Percentiles rank a stretch among this genome's conserved stretches.
phyloP scores from a whole-genome alignment of 2,797 vertebrate genomes.

The Rhinichthys osculus region DNA sequence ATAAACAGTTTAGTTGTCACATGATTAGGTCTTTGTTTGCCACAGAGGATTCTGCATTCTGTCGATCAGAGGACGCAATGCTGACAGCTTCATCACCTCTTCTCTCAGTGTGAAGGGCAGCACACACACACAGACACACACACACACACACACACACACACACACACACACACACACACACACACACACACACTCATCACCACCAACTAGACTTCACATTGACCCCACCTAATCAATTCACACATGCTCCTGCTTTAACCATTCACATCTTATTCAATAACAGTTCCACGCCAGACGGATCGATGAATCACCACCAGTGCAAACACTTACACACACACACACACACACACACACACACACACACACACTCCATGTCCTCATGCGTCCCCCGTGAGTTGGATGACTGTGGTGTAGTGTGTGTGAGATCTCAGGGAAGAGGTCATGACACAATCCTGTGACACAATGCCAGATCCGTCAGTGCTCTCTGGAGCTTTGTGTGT shows the following conservation, averaged over 20 bases:
- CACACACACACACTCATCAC: not conserved
- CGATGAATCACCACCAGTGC: slow-evolving; percentile 44
- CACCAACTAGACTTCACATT: not conserved
- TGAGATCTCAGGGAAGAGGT: not conserved
- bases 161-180: not conserved
- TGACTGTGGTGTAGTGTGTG: slow-evolving; percentile 3
- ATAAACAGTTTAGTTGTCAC: not conserved
- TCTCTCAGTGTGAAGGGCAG: slow-evolving; percentile 16
- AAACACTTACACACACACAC: slow-evolving; percentile 15
- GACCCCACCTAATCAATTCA: slow-evolving; percentile 26
- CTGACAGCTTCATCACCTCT: slow-evolving; percentile 53
- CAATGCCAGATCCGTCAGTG: slow-evolving; percentile 36
- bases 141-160: not conserved
- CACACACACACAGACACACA: not conserved
- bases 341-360: slow-evolving; percentile 20
- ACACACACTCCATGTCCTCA: slow-evolving; percentile 28
- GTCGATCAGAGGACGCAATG: slow-evolving; percentile 37
- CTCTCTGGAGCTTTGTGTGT: slow-evolving; percentile 19
- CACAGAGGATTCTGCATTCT: not conserved
- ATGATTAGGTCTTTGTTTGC: not conserved
- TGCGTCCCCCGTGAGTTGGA: slow-evolving; percentile 7
- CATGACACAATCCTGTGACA: slow-evolving; percentile 1
- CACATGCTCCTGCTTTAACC: not conserved
- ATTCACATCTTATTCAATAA: slow-evolving; percentile 32
- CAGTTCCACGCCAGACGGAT: slow-evolving; percentile 38